phyloP scores from a whole-genome alignment of 2,113 vertebrate genomes.

The Cyprinodon brontotheroides region DNA sequence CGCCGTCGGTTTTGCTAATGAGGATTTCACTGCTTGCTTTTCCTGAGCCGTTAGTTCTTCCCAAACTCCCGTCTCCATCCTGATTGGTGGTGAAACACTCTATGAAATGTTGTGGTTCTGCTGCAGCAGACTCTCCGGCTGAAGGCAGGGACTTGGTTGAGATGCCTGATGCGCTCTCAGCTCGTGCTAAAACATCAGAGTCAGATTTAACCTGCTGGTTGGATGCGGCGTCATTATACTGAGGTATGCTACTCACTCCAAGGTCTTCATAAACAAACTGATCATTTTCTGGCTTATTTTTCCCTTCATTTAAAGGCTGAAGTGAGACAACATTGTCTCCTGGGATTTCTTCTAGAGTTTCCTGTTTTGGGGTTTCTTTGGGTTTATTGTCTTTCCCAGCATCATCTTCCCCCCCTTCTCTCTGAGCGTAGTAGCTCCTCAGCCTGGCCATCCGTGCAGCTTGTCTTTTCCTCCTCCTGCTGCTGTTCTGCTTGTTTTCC shows the following conservation, averaged over 20 bases:
- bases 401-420: slow-evolving; percentile 6
- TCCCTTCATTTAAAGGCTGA: slow-evolving; percentile 15
- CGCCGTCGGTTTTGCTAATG: slow-evolving; percentile 13
- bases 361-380: slow-evolving; percentile 13
- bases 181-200: slow-evolving; percentile 12
- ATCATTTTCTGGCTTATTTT: slow-evolving; percentile 6
- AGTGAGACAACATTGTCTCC: neutral
- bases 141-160: neutral
- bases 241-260: slow-evolving; percentile 1
- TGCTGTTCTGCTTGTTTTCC: slow-evolving; percentile 55
- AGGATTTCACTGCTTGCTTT: slow-evolving; percentile 20
- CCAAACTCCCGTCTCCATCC: neutral
- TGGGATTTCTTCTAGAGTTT: slow-evolving; percentile 10
- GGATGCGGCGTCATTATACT: slow-evolving; percentile 4
- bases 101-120: slow-evolving; percentile 11
- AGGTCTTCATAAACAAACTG: slow-evolving; percentile 13
- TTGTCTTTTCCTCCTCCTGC: slow-evolving; percentile 57
- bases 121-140: slow-evolving; percentile 12
- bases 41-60: neutral
- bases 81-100: neutral
- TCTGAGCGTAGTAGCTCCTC: slow-evolving; percentile 64
- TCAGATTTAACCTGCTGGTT: slow-evolving; percentile 31
- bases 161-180: slow-evolving; percentile 8
- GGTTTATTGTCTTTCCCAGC: slow-evolving; percentile 19
- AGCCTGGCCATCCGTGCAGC: slow-evolving; percentile 60